Evolutionary conservation across 64 coral and sea anemone genomes (phyloP), one percentile per base, ranked within the genome.

Genomic region (Dendronephthya gigantea): DNA sequence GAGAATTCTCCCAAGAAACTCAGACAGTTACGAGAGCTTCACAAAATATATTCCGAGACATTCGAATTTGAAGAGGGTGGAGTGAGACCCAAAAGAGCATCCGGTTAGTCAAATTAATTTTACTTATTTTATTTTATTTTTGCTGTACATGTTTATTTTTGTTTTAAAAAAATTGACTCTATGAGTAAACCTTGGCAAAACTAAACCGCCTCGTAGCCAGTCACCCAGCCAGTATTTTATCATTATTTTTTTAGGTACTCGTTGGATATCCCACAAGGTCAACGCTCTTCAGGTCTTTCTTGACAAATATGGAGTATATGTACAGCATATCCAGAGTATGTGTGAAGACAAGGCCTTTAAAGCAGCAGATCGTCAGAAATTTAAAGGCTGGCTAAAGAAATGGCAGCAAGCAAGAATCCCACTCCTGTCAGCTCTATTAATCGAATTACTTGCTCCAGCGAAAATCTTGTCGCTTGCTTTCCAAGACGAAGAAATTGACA

Each of bases 1-100:
- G 81, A 90, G 83, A 90, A 93, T 86, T 93, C 88, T 27, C 92
- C 88, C 72, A 93, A 90, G 81, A 93, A 93, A 50, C 84, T 93
- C 27, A 59, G 91, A 82, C 91, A 93, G 76, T 88, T 89, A 68
- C 48, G 74, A 56, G 88, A 93, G 35, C 49, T 93, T 81, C 88
- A 93, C 51, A 2, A 49, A 40, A 89, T 89, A 68, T 89, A 93
- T 70, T 58, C 68, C 58, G 48, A 93, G 76, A 83, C 88, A 59
- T 90, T 93, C 83, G 84, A 93, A 86, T 93, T 87, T 93, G 84
- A 90, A 37, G 87, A 87, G 86, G 88, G 88, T 66, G 79, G 88
- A 85, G 82, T 93, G 47, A 50, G 62, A 68, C 88, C 81, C n/a
- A 90, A 90, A 49, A 37, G 84, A 82, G 89, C 89, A 51, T 90